phyloP scores from a whole-genome alignment of 2,888 invertebrate species.

The Drosophila anomalipes region DNA sequence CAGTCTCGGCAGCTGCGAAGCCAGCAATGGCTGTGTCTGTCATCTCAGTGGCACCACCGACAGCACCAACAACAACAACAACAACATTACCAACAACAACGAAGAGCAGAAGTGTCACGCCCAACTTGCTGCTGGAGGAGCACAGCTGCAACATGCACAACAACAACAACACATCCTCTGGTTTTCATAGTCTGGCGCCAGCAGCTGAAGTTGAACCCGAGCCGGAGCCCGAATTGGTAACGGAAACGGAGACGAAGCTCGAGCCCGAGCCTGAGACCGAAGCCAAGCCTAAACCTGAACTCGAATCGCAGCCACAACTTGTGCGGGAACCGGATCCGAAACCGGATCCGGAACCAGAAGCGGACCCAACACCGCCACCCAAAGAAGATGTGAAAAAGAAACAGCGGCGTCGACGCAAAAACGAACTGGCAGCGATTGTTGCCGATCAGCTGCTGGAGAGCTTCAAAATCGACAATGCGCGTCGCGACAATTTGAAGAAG shows the following conservation, averaged over 20 bases:
- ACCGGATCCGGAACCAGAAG: not conserved
- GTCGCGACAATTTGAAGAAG: constrained; percentile 84
- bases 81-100: not conserved
- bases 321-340: not conserved
- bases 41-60: constrained; percentile 66
- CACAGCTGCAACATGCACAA: constrained; percentile 71
- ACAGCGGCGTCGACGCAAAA: constrained; percentile 83
- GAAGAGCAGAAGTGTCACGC: constrained; percentile 39
- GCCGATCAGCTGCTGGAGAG: constrained; percentile 85
- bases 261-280: not conserved
- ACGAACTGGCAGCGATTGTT: constrained; percentile 85
- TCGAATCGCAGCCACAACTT: not conserved
- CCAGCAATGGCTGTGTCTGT: constrained; percentile 63
- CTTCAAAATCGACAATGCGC: constrained; percentile 85
- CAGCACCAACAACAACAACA: not conserved
- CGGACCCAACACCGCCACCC: not conserved
- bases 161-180: constrained; percentile 81
- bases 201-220: constrained; percentile 10
- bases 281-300: not conserved
- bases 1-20: constrained; percentile 1
- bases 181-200: constrained; percentile 74
- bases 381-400: constrained; percentile 74
- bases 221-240: not conserved
- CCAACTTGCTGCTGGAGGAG: constrained; percentile 61
- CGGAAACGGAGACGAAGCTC: not conserved